Evolutionary conservation across 2,797 vertebrate genomes (phyloP), one percentile per base, ranked within the genome.

Genomic region (Tapirus indicus): DNA sequence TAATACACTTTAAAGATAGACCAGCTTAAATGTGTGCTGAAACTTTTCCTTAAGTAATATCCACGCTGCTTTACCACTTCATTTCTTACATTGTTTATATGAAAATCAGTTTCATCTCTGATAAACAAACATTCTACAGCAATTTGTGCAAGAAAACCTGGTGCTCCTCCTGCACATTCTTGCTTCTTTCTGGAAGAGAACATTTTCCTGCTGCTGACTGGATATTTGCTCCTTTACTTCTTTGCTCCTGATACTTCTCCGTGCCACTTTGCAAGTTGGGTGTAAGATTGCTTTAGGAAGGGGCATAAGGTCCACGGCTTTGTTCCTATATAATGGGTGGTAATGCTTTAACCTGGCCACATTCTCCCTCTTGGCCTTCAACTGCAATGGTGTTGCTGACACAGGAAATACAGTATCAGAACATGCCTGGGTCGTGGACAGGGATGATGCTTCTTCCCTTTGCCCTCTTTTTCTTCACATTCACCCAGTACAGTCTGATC

Each of bases 41-140:
- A 91, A 38, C 10, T 20, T 95, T 93, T 95, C 41, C 44, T 64
- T 78, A 47, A 79, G 35, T 47, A 58, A 68, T 84, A 86, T 32
- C 25, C 49, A 77, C 13, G 20, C 58, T 62, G 8, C 27, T 82
- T 95, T 75, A 72, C 56, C 21, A 64, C n/a, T 87, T 60, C 17
- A 71, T 93, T 94, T 84, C 58, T 91, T 88, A 5, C 23, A 49
- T 62, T 82, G 38, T 85, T 93, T 87, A n/a, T 47, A 16, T 82
- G 58, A 74, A 94, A 82, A 62, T 93, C 35, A 52, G 2, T 49
- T 88, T 91, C 56, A 2, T 62, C 10, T 95, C 52, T 60, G 35
- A 56, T 87, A 87, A 66, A 54, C 77, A 52, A 29, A 21, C 1
- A 56, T 75, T 80, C 47, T 66, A 7, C 0, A 86, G 82, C n/a